These are phyloP conservation scores for Psix sp. DNA, from an alignment of 1,140 invertebrate species.

Conservation along the genomic window DNA sequence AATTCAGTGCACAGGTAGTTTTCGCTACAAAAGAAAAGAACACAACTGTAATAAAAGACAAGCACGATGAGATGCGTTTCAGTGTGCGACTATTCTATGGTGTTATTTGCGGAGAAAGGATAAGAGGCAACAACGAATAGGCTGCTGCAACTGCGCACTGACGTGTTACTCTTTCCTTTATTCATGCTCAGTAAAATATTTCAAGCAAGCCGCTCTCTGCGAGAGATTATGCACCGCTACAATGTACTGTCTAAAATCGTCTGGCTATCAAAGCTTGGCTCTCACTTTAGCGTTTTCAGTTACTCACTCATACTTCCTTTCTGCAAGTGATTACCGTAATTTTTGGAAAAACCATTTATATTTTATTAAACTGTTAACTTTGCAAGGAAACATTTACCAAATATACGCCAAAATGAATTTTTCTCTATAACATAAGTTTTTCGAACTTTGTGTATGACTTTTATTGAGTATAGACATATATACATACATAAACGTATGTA, in stretches of 20 bases:
- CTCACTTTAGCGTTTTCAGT: conserved; percentile 22
- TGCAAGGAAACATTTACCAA: too few species aligned
- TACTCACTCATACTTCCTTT: too few species aligned
- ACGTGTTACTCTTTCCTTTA: conserved; percentile 61
- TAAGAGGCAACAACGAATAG: conserved; percentile 44
- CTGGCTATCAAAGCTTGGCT: conserved; percentile 67
- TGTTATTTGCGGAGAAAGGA: conserved; percentile 44
- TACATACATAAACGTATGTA: too few species aligned
- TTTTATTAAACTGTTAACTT: too few species aligned
- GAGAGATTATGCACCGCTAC: conserved; percentile 65
- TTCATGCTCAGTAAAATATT: conserved; percentile 70
- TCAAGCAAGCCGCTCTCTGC: conserved; percentile 62
- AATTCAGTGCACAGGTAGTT: conserved; percentile 54
- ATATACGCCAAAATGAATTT: too few species aligned
- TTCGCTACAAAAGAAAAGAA: conserved; percentile 56
- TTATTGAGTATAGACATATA: too few species aligned
- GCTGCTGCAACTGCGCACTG: conserved; percentile 48
- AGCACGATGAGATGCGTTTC: conserved; percentile 53
- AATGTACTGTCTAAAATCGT: conserved; percentile 66
- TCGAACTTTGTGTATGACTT: too few species aligned
- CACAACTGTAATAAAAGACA: conserved; percentile 62
- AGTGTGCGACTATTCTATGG: conserved; percentile 40
- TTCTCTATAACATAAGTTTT: too few species aligned
- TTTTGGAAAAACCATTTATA: conserved; percentile 21
- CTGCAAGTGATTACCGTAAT: conserved; percentile 17